Evolutionary conservation across 2,797 vertebrate genomes (phyloP).

Genomic region (Tokudaia tokunoshimensis): DNA sequence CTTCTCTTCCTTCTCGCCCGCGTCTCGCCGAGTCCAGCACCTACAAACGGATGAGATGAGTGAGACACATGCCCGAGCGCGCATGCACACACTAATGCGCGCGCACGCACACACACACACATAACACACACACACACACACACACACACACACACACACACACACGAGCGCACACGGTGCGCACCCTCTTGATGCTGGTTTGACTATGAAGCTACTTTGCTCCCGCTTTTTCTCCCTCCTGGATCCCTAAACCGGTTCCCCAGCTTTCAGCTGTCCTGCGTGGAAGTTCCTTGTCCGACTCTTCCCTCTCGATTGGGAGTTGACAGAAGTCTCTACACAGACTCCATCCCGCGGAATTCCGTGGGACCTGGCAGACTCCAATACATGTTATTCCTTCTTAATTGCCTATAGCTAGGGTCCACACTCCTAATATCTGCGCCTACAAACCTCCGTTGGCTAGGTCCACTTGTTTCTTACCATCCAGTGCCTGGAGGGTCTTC

Average conservation of each 20-base stretch:
- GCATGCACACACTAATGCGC: conserved; percentile 28
- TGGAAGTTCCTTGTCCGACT: background rate
- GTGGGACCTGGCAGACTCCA: background rate
- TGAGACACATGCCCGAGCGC: conserved; percentile 50
- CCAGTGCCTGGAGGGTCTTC: background rate
- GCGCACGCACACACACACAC: background rate
- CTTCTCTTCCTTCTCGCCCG: conserved; percentile 72
- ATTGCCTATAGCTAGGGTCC: too few relatives aligned
- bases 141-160: conserved; percentile 56
- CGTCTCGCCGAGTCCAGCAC: conserved; percentile 74
- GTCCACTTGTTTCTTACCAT: background rate
- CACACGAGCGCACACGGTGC: background rate
- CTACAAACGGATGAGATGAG: conserved; percentile 79
- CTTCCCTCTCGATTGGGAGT: background rate
- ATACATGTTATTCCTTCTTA: background rate
- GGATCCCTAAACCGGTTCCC: conserved; percentile 2
- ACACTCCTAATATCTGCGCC: background rate
- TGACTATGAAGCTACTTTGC: conserved; percentile 59
- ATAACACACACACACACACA: background rate
- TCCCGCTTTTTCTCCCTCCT: conserved; percentile 29
- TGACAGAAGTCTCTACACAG: background rate
- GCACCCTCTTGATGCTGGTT: conserved; percentile 62
- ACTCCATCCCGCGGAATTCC: background rate
- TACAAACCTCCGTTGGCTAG: background rate
- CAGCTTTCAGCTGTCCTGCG: background rate